phyloP scores from a whole-genome alignment of 1,140 invertebrate genomes.

The Pseudomyrmex flavicornis region DNA sequence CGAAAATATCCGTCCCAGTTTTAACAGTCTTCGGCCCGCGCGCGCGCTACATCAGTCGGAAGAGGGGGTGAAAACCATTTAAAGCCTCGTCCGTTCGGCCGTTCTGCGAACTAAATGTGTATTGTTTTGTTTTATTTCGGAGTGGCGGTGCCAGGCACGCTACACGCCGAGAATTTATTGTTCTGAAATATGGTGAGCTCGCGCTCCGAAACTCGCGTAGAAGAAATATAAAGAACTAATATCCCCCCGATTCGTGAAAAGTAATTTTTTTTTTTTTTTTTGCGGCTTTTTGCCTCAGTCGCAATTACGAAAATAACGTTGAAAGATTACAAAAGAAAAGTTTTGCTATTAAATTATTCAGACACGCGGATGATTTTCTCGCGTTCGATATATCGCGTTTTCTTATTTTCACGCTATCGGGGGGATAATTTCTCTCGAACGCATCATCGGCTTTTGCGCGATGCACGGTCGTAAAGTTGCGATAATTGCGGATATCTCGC shows the following conservation, averaged over 20 bases:
- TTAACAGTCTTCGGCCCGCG: slow-evolving; percentile 68
- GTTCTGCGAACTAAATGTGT: slow-evolving; percentile 71
- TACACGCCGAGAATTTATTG: slow-evolving; percentile 65
- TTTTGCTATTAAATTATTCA: too few relatives aligned
- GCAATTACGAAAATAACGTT: neutral
- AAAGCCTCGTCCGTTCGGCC: slow-evolving; percentile 56
- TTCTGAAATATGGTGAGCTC: slow-evolving; percentile 72
- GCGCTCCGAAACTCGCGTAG: neutral
- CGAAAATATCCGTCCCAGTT: slow-evolving; percentile 80
- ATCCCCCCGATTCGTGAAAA: too few relatives aligned
- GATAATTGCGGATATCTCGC: slow-evolving; percentile 34
- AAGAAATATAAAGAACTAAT: neutral
- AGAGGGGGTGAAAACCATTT: slow-evolving; percentile 66
- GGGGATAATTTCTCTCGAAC: too few relatives aligned
- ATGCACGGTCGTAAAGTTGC: slow-evolving; percentile 39
- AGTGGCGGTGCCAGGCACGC: slow-evolving; percentile 74
- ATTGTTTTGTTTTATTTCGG: slow-evolving; percentile 81
- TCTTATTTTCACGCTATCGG: neutral
- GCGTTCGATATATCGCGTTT: neutral
- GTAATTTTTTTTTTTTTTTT: slow-evolving; percentile 1
- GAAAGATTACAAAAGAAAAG: too few relatives aligned
- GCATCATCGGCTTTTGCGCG: neutral
- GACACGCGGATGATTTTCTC: neutral
- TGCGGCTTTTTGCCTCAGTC: neutral
- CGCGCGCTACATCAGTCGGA: slow-evolving; percentile 31